A percentile compares a stretch with the other conserved stretches of the same genome.
These are phyloP conservation scores for Bombyx huttoni DNA, from an alignment of 2,888 invertebrate genomes.

Conservation along the genomic window DNA sequence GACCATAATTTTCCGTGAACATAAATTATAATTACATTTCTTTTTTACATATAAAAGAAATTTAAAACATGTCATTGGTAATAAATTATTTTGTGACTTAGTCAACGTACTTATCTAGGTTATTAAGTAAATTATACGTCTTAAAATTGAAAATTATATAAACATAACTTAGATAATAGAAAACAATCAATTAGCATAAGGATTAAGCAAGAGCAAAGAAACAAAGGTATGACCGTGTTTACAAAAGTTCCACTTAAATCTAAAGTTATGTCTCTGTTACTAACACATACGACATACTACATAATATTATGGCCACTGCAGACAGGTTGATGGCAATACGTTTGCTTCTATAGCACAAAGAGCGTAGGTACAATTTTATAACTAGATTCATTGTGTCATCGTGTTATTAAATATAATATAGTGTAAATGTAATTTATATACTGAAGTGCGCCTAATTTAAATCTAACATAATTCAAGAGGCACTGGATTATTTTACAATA, in stretches of 20 bases:
- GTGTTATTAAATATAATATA: neutral
- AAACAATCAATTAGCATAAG: constrained; percentile 24
- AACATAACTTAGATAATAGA: constrained; percentile 20
- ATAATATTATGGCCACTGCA: constrained; percentile 61
- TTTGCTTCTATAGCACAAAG: neutral
- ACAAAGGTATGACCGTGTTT: constrained; percentile 41
- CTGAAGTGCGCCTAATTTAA: neutral
- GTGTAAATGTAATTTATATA: neutral
- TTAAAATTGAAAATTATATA: constrained; percentile 22
- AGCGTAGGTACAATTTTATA: neutral
- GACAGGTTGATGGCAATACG: constrained; percentile 57
- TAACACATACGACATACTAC: constrained; percentile 33
- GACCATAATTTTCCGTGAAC: constrained; percentile 33
- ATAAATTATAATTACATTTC: constrained; percentile 39
- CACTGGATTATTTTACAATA: neutral
- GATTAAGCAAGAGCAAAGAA: constrained; percentile 35
- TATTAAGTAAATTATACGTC: constrained; percentile 32
- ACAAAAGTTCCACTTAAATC: constrained; percentile 38
- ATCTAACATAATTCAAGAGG: neutral
- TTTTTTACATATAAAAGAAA: constrained; percentile 51
- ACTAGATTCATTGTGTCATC: neutral
- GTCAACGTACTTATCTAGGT: constrained; percentile 55
- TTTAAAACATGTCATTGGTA: constrained; percentile 71
- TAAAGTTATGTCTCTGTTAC: constrained; percentile 25
- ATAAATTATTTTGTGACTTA: constrained; percentile 72